Evolutionary conservation across 2,797 vertebrate species (phyloP).

Genomic region (Hybognathus amarus): DNA sequence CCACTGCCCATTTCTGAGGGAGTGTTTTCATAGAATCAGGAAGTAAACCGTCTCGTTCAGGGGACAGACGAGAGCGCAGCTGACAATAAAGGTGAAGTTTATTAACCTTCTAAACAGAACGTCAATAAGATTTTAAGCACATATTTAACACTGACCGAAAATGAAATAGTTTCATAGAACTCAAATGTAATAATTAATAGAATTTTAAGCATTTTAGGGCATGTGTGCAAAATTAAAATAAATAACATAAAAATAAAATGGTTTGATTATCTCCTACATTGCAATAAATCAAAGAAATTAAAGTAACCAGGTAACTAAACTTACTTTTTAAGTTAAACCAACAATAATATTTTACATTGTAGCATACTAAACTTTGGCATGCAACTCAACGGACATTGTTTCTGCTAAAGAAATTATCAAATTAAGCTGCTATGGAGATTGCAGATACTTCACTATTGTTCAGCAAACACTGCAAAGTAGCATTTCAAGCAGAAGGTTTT

Average conservation of each 20-base stretch:
- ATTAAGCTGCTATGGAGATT: neutral
- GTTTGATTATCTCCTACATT: no score
- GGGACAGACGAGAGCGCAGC: no score
- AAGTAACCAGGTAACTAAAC: no score
- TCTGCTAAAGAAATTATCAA: neutral
- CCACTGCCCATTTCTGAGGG: no score
- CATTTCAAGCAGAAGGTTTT: neutral
- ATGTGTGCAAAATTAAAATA: neutral
- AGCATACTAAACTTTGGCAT: neutral
- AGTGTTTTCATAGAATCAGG: no score
- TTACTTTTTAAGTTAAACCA: no score
- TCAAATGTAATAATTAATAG: neutral
- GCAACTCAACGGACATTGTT: neutral
- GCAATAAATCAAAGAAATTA: no score
- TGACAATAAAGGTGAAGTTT: no score
- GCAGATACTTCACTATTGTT: neutral
- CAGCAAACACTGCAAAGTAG: neutral
- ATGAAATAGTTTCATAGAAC: conserved; percentile 8
- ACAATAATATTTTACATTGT: no score
- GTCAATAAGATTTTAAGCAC: conserved; percentile 29
- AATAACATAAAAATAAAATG: neutral
- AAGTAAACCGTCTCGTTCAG: no score
- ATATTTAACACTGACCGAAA: conserved; percentile 7
- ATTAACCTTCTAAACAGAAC: conserved; percentile 40
- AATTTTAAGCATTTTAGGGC: conserved; percentile 8